Evolutionary conservation across 53 echinoderm and acorn worm species (phyloP), one percentile per base, ranked within the genome.

Genomic region (Patiria pectinifera): DNA sequence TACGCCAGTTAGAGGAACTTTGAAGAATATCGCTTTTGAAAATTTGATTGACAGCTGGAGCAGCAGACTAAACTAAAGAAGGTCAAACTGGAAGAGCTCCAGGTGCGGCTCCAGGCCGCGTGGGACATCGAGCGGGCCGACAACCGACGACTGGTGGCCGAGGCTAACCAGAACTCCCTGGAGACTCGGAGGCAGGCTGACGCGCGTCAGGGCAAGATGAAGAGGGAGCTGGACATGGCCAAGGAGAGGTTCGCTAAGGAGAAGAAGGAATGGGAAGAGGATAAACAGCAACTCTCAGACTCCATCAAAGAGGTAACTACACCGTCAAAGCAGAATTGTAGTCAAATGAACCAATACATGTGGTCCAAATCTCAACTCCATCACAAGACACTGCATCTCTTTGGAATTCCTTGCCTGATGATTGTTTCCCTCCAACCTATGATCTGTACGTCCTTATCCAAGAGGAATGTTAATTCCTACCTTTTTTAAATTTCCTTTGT

Each of bases 51-150:
- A 76, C 87, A 98, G 98, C 85, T 99, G 47, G 99, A 99, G 60
- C 96, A 95, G 71, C 96, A 97, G 82, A 96, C 97, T 13, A 99
- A 99, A 78, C 92, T 93, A 58, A 99, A 97, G 85, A 99, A 99
- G 91, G 96, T 97, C 2, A 99, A 99, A 82, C 82, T 95, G 6
- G 99, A 99, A 47, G 99, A 99, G 7, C 89, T 97, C 25, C 96
- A 97, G 91, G 92, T 97, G 7, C 82, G 99, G 47, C 94, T 99
- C 3, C 95, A 97, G 84, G 94, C 95, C 18, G 91, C 97, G 47
- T 99, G 96, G 96, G 99, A 99, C 53, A 94, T 93, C 78, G 99
- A 99, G 83, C 92, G 99, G 71, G 92, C 89, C 11, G 99, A 99
- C 80, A 94, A 99, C 82, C 96, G 94, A 79, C 95, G 97, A 45